A percentile compares a stretch with the other conserved stretches of the same genome.
These are phyloP conservation scores for Alosa sapidissima DNA, from an alignment of 2,797 vertebrate genomes.

Conservation along the genomic window DNA sequence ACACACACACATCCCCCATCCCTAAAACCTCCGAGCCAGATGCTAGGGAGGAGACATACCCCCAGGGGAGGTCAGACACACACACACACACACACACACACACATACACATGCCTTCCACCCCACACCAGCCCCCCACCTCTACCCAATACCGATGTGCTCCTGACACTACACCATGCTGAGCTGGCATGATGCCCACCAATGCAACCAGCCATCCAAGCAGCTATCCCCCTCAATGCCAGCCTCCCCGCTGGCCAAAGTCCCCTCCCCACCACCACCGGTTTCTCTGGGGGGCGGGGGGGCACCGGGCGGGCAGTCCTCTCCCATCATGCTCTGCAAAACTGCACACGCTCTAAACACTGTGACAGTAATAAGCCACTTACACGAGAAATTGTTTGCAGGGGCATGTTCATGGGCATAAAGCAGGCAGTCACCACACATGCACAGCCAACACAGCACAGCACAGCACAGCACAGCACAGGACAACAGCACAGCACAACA, in stretches of 20 bases:
- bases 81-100: conserved; percentile 20
- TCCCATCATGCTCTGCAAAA: conserved; percentile 12
- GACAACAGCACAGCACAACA: not conserved
- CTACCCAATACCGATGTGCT: not conserved
- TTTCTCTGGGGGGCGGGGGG: not conserved
- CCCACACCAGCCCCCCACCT: not conserved
- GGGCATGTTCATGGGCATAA: not conserved
- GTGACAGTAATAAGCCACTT: conserved; percentile 7
- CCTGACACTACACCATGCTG: conserved; percentile 1
- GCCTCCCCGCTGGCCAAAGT: not conserved
- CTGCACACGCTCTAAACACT: not conserved
- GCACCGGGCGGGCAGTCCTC: not conserved
- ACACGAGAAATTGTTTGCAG: not conserved
- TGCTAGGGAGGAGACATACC: conserved; percentile 14
- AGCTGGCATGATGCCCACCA: not conserved
- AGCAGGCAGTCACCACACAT: not conserved
- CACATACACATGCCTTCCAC: not conserved
- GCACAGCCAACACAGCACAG: not conserved
- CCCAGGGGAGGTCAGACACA: not conserved
- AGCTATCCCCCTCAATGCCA: not conserved
- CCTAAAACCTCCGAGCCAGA: not conserved
- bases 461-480: not conserved
- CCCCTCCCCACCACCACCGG: not conserved
- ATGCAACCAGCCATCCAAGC: not conserved
- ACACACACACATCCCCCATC: not conserved